Percentiles rank a stretch among this genome's conserved stretches.
Evolutionary conservation across 2,888 invertebrate species (phyloP).

Genomic region (Siphlonurus alternatus): DNA sequence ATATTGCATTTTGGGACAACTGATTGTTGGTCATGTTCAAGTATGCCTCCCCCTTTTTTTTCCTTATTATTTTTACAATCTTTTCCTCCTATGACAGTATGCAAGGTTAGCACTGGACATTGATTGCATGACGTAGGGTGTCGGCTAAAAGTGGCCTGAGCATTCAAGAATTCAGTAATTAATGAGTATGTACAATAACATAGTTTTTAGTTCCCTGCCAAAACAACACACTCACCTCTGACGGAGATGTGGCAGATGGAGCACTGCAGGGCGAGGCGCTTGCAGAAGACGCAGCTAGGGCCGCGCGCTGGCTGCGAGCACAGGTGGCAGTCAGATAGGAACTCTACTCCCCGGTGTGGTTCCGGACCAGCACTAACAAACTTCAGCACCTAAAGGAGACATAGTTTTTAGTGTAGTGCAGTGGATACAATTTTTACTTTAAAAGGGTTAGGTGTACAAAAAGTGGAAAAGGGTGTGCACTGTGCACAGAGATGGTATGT

Average conservation of each 20-base stretch:
- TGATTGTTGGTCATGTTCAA: no score
- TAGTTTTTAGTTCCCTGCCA: no score
- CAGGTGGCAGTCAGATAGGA: constrained; percentile 51
- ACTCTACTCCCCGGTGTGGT: constrained; percentile 47
- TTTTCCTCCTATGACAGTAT: no score
- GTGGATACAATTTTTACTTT: neutral
- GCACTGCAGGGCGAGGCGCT: constrained; percentile 59
- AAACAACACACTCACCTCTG: constrained; percentile 40
- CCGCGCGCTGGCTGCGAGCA: constrained; percentile 46
- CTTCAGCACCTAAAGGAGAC: constrained; percentile 28
- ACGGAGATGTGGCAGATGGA: constrained; percentile 74
- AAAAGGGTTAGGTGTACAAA: neutral
- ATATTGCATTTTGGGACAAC: neutral
- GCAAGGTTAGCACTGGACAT: no score
- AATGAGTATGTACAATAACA: no score
- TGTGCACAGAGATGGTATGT: no score
- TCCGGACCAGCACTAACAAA: constrained; percentile 33
- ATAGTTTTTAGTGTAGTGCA: neutral
- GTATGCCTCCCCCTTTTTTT: no score
- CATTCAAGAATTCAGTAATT: no score
- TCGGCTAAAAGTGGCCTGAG: no score
- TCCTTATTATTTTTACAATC: no score
- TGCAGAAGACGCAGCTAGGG: constrained; percentile 48
- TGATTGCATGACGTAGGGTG: no score
- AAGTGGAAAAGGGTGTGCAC: neutral